Conservation (phyloP, 2,888 invertebrate species). For the Dyspetes luteomarginatus region DNA sequence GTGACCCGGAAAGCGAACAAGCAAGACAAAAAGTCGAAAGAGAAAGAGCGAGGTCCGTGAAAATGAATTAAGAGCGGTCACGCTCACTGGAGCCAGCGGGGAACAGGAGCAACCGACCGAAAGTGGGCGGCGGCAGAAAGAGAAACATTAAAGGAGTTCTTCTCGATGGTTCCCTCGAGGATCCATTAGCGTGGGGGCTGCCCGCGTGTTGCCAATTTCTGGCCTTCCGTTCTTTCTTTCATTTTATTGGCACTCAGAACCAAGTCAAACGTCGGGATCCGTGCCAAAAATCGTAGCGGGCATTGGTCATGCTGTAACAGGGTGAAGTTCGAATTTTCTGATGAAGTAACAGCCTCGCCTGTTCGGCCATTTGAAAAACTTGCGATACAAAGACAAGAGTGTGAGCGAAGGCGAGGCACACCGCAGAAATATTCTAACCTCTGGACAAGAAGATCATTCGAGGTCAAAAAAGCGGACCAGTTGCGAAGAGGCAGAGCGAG, state of each 20-base stretch:
- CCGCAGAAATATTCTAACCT: background rate
- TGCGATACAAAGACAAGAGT: background rate
- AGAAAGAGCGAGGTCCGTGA: constrained; percentile 48
- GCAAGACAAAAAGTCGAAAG: constrained; percentile 28
- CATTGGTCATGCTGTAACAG: background rate
- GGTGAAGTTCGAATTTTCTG: constrained; percentile 4
- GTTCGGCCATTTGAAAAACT: constrained; percentile 1
- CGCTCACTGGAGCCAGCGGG: constrained; percentile 51
- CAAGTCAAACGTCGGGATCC: constrained; percentile 5
- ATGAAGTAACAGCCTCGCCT: background rate
- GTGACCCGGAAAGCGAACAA: constrained; percentile 15
- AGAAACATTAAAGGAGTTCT: constrained; percentile 67
- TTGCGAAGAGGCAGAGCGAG: background rate
- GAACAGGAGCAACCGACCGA: constrained; percentile 28
- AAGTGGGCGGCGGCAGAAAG: constrained; percentile 52
- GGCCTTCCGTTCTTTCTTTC: constrained; percentile 19
- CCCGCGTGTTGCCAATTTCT: constrained; percentile 40
- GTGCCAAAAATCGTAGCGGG: constrained; percentile 28
- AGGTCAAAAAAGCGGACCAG: constrained; percentile 11
- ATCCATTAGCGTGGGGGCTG: constrained; percentile 57
- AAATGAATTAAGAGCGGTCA: constrained; percentile 70
- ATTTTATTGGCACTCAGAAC: constrained; percentile 37
- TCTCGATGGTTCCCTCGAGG: constrained; percentile 63
- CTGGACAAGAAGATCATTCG: background rate
- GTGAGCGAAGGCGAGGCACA: background rate